Conservation (phyloP, 2,888 invertebrate species). For the Lottia scabra region DNA sequence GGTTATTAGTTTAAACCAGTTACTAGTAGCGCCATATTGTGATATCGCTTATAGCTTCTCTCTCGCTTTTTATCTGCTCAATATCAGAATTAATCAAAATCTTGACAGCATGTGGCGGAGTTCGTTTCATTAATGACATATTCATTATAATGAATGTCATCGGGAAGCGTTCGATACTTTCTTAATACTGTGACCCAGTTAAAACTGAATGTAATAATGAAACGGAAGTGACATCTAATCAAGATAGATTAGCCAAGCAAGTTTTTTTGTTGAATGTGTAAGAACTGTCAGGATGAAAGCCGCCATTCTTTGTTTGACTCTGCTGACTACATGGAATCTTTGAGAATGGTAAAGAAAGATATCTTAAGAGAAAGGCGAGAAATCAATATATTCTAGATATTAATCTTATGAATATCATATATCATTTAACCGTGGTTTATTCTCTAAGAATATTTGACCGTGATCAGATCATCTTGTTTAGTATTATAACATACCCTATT, state of each 20-base stretch:
- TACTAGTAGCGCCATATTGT: background rate
- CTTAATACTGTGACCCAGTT: background rate
- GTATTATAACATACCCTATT: too few relatives aligned
- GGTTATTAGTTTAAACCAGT: slow-evolving; percentile 71
- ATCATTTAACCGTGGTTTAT: background rate
- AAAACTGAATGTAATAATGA: background rate
- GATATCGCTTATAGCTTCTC: background rate
- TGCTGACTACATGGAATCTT: background rate
- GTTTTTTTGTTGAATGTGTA: background rate
- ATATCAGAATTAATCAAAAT: slow-evolving; percentile 1
- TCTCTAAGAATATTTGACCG: too few relatives aligned
- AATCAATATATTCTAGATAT: background rate
- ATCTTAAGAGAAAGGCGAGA: background rate
- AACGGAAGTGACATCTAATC: background rate
- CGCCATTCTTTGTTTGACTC: background rate
- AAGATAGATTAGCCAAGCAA: background rate
- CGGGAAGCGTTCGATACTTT: background rate
- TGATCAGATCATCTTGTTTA: too few relatives aligned
- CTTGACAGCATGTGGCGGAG: too few relatives aligned
- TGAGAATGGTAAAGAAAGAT: background rate
- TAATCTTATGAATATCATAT: background rate
- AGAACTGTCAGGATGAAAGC: background rate
- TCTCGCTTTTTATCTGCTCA: background rate
- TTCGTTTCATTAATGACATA: too few relatives aligned
- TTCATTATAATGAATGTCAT: too few relatives aligned